A percentile compares a stretch with the other conserved stretches of the same genome.
Conservation (phyloP, 1,140 invertebrate species). For the Pemphigus obesinymphae region DNA sequence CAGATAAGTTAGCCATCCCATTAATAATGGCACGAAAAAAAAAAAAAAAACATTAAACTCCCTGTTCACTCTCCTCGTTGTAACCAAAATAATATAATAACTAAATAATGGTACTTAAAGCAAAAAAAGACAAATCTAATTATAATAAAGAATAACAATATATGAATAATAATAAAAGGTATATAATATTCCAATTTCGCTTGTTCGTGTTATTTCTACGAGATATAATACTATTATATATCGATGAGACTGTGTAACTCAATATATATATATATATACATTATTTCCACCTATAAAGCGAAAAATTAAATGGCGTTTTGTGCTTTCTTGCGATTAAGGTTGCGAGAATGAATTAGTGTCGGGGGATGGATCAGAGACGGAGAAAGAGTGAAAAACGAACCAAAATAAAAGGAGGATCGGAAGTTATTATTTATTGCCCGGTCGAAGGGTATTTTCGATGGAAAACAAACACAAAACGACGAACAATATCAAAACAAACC, state of each 20-base stretch:
- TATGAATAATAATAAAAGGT: not conserved
- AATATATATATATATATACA: too few relatives aligned
- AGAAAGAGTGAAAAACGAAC: not conserved
- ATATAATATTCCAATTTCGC: not conserved
- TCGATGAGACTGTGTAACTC: not conserved
- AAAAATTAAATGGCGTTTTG: not conserved
- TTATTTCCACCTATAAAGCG: too few relatives aligned
- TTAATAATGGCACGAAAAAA: not conserved
- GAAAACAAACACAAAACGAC: not conserved
- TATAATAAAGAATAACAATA: not conserved
- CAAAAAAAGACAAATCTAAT: not conserved
- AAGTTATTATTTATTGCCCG: conserved; percentile 8
- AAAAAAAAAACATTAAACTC: not conserved
- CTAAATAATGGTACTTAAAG: not conserved
- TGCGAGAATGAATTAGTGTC: not conserved
- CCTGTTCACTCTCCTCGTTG: not conserved
- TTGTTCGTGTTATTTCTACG: not conserved
- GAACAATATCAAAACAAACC: conserved; percentile 1
- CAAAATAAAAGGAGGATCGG: too few relatives aligned
- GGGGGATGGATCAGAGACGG: not conserved
- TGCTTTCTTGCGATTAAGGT: not conserved
- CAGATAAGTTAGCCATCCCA: not conserved
- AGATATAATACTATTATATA: not conserved
- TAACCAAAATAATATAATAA: not conserved
- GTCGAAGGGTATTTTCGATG: not conserved